Percentiles rank a stretch among this genome's conserved stretches.
Evolutionary conservation across 1,140 invertebrate species (phyloP).

Genomic region (Atopsyche davidsoni): DNA sequence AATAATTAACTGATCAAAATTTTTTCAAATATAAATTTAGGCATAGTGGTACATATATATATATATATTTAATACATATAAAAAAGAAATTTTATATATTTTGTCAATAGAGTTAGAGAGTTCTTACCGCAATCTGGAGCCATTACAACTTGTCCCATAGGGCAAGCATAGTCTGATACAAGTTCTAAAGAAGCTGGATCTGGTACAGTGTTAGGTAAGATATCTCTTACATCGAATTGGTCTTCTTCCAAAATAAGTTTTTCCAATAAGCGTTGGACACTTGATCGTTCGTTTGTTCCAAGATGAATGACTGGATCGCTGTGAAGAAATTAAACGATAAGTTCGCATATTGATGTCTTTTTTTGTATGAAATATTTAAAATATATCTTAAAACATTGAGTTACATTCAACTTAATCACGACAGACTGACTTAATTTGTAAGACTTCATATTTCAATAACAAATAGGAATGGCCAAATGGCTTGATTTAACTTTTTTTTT

Average conservation of each 20-base stretch:
- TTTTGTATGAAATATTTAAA: too few relatives aligned
- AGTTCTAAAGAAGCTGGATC: constrained; percentile 83
- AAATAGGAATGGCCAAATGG: too few relatives aligned
- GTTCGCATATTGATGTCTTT: too few relatives aligned
- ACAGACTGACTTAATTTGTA: too few relatives aligned
- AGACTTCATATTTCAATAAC: too few relatives aligned
- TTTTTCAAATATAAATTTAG: constrained; percentile 2
- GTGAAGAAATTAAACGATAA: constrained; percentile 30
- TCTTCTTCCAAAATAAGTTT: constrained; percentile 85
- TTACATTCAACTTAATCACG: too few relatives aligned
- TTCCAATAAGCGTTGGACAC: constrained; percentile 75
- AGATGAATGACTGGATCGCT: constrained; percentile 85
- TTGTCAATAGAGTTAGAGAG: neutral
- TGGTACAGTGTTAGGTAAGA: constrained; percentile 88
- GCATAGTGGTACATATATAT: constrained; percentile 2
- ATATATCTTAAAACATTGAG: too few relatives aligned
- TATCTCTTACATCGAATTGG: constrained; percentile 87
- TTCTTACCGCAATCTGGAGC: constrained; percentile 79
- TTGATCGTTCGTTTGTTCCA: constrained; percentile 79
- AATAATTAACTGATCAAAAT: neutral
- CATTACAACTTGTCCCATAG: constrained; percentile 86
- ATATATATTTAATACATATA: constrained; percentile 5
- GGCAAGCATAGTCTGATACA: constrained; percentile 88
- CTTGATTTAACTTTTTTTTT: too few relatives aligned
- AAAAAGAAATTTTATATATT: neutral